Evolutionary conservation across 2,797 vertebrate species (phyloP), one percentile per base, ranked within the genome.

Genomic region (Xyrichtys novacula): DNA sequence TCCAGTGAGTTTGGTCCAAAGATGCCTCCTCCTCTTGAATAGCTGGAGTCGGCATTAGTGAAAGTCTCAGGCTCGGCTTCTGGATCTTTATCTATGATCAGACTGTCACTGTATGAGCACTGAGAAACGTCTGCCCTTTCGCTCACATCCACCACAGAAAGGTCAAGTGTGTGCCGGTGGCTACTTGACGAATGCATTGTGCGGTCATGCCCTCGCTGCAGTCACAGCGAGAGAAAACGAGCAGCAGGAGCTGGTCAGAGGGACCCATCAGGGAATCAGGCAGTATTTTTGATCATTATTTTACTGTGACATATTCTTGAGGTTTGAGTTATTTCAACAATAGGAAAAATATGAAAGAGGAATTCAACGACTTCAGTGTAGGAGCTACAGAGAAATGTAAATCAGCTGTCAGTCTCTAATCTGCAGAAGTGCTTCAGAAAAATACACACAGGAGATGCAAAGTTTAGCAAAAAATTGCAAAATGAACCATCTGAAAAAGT

Each of bases 171-270:
- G 44, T 46, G 44, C 14, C 12, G 44, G 22, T 16, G 44, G 44
- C 44, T 46, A 23, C 44, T 46, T 46, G 44, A 46, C 20, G 22
- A 46, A 46, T 46, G n/a, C 22, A 46, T 25, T 46, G 44, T 46
- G 22, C 14, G 12, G 20, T 46, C 22, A 16, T 8, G 5, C 22
- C 44, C 22, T 46, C 20, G 16, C 22, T 2, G 12, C 14, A 16
- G 44, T 46, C 6, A 25, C 22, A 5, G 22, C 16, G 22, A 46
- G 25, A 25, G 6, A 16, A 12, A 25, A 46, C 25, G 44, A 25
- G 44, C 3, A 46, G 44, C 23, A 14, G 4, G 9, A n/a, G 22
- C 14, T 46, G 44, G 22, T 46, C 22, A 46, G 16, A 46, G 6
- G 44, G 28, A 34, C 32, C 32, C 32, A 34, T 34, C 10, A 34